These are phyloP conservation scores for Aspiorhynchus laticeps DNA, from an alignment of 2,113 vertebrate genomes.

Conservation along the genomic window DNA sequence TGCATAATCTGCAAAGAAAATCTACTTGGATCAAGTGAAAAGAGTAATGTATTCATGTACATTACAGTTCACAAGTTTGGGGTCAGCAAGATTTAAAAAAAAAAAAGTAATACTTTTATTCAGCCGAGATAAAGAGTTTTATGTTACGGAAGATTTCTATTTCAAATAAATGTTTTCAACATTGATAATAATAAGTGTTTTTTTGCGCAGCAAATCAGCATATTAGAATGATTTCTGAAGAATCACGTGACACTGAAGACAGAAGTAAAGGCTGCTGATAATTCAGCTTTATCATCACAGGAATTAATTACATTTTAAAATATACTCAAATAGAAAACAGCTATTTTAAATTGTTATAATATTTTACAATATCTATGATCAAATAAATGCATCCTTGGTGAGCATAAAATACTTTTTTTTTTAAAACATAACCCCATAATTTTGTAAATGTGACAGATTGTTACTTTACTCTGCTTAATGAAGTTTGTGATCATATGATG, in stretches of 20 bases:
- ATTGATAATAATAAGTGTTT: no score
- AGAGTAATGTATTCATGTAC: slow-evolving; percentile 58
- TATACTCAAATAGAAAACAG: no score
- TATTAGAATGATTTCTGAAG: neutral
- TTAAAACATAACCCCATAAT: neutral
- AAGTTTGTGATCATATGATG: no score
- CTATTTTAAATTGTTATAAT: neutral
- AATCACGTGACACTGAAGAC: neutral
- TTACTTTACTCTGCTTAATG: no score
- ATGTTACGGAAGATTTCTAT: neutral
- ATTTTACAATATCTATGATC: neutral
- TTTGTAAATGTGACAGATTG: no score
- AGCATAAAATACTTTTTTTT: no score
- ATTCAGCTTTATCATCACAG: no score
- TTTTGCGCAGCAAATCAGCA: neutral
- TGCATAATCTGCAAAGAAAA: slow-evolving; percentile 81
- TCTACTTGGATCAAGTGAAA: slow-evolving; percentile 79
- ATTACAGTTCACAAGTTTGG: neutral
- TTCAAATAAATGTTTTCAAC: neutral
- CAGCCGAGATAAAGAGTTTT: neutral
- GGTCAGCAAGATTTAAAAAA: no score
- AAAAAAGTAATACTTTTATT: no score
- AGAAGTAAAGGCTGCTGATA: neutral
- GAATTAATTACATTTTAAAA: no score
- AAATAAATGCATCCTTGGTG: no score